A percentile compares a stretch with the other conserved stretches of the same genome.
Conservation (phyloP, 2,797 vertebrate genomes). For the Micromesistius poutassou region DNA sequence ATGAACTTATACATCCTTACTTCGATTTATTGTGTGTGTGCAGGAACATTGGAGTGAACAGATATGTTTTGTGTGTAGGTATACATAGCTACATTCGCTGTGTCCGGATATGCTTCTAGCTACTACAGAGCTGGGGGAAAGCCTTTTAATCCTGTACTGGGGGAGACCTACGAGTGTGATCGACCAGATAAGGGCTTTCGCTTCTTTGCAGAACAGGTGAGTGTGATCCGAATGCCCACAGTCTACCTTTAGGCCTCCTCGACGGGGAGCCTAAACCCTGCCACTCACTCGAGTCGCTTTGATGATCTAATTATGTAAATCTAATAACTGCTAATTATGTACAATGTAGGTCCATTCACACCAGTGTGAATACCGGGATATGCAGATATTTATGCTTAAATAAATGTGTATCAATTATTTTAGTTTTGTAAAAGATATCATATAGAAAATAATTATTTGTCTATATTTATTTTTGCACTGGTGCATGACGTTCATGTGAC, state of each 20-base stretch:
- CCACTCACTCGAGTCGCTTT: slow-evolving; percentile 27
- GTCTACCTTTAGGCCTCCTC: not conserved
- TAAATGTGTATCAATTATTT: not conserved
- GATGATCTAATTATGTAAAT: no score
- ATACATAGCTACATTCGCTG: slow-evolving; percentile 90
- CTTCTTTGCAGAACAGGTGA: slow-evolving; percentile 83
- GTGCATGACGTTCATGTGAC: no score
- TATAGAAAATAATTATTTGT: no score
- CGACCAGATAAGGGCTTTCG: slow-evolving; percentile 89
- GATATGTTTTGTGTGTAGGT: slow-evolving; percentile 70
- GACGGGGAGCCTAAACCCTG: not conserved
- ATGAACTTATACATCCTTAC: no score
- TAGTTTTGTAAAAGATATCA: no score
- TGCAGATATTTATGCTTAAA: not conserved
- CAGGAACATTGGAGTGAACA: not conserved
- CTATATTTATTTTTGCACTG: no score
- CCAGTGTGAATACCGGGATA: not conserved
- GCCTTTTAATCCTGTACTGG: slow-evolving; percentile 94
- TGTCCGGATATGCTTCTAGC: slow-evolving; percentile 91
- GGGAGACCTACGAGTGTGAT: slow-evolving; percentile 93
- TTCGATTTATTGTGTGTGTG: not conserved
- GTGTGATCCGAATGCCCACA: not conserved
- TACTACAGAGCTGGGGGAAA: slow-evolving; percentile 95
- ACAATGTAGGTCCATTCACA: not conserved
- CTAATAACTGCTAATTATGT: not conserved